Evolutionary conservation across 1,140 invertebrate genomes (phyloP), one percentile per base, ranked within the genome.

Genomic region (Lasaia peninsularis): DNA sequence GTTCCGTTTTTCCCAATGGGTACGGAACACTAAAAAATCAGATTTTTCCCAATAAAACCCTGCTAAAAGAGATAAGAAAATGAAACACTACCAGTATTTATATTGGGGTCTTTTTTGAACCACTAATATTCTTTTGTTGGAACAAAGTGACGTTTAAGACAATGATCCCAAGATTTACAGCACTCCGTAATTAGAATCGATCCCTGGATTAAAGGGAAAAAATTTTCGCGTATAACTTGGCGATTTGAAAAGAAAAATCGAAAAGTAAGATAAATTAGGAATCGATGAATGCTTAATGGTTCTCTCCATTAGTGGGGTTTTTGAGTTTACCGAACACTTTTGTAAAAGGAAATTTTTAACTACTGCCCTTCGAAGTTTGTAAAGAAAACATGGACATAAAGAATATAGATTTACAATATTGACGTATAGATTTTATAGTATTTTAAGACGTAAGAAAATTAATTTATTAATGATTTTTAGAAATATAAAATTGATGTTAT

Each of bases 241-340:
- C 73, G 72, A 77, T 78, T 78, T 53, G 57, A 75, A 70, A 76
- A 75, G 71, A 78, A 79, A 81, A 79, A 80, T 80, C 75, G 69
- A 76, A 69, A 79, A 76, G 75, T 75, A 78, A 80, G 80, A 84
- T 81, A 81, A 83, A 86, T 86, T 84, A 76, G 74, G 71, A 80
- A 78, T 84, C 83, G 72, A 86, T 84, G 79, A 78, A 79, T 84
- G 80, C 72, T 75, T 86, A 86, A 86, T 86, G 80, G 80, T 65
- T 75, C 53, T 61, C 64, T 70, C 80, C 83, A 86, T 86, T 86
- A 86, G 80, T 73, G 69, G 73, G 68, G 75, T 73, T 80, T 82
- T 80, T 76, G 75, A 82, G 78, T 78, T 81, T 75, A 64, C 69
- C 56, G 66, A 79, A 73, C 60, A 69, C 71, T 80, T 80, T 75